Percentiles rank a stretch among this genome's conserved stretches.
Evolutionary conservation across 2,888 invertebrate species (phyloP).

Genomic region (Epinotia demarniana): DNA sequence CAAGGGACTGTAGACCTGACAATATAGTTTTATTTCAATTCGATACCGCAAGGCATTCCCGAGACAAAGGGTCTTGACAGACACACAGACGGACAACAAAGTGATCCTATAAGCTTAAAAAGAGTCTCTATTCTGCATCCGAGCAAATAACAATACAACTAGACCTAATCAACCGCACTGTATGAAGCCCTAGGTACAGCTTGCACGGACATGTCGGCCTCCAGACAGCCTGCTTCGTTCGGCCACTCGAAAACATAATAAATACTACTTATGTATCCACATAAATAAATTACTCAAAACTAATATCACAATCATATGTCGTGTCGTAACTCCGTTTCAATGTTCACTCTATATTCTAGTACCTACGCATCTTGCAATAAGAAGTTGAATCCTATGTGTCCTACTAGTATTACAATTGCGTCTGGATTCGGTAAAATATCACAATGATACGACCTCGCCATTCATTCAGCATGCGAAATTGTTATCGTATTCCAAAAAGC

Average conservation of each 20-base stretch:
- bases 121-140: too few species aligned
- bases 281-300: neutral
- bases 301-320: neutral
- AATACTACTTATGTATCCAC: neutral
- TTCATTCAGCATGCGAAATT: constrained; percentile 8
- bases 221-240: neutral
- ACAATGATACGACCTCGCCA: neutral
- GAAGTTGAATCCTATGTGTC: neutral
- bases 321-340: neutral
- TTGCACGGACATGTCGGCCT: neutral
- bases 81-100: too few species aligned
- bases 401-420: neutral
- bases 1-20: too few species aligned
- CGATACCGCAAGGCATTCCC: too few species aligned
- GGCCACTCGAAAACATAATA: neutral
- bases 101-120: too few species aligned
- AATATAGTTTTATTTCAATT: too few species aligned
- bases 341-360: neutral
- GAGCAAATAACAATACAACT: too few species aligned
- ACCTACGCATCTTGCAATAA: neutral
- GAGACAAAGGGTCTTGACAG: too few species aligned
- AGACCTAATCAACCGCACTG: too few species aligned
- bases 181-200: too few species aligned
- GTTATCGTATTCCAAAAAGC: neutral
- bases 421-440: neutral